phyloP scores from a whole-genome alignment of 2,888 invertebrate genomes.

The Eupeodes latifasciatus region DNA sequence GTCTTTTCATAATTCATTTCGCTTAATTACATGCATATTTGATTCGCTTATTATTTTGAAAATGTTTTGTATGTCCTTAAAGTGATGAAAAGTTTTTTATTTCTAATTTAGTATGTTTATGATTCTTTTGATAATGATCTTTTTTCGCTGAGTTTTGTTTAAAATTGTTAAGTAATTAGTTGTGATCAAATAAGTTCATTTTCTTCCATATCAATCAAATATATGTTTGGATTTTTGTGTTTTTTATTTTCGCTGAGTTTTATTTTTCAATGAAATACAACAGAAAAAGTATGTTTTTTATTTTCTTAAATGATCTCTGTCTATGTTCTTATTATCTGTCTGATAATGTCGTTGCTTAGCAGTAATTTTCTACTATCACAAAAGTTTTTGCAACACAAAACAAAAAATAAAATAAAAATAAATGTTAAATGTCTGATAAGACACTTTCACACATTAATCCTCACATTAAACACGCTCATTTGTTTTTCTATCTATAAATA shows the following conservation, averaged over 20 bases:
- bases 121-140: too few relatives aligned
- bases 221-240: background rate
- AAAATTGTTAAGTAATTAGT: background rate
- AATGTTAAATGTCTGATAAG: constrained; percentile 51
- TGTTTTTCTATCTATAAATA: constrained; percentile 51
- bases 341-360: background rate
- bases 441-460: constrained; percentile 58
- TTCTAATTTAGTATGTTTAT: too few relatives aligned
- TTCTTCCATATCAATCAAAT: background rate
- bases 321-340: constrained; percentile 5
- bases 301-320: background rate
- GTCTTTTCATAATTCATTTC: too few relatives aligned
- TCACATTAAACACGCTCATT: constrained; percentile 66
- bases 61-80: too few relatives aligned
- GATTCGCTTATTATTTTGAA: too few relatives aligned
- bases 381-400: constrained; percentile 17
- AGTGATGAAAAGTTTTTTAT: too few relatives aligned
- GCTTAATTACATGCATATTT: too few relatives aligned
- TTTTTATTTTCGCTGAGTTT: constrained; percentile 1
- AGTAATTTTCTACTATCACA: constrained; percentile 45
- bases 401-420: background rate
- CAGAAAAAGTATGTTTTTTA: background rate
- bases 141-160: background rate
- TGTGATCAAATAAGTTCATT: background rate
- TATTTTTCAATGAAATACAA: background rate